phyloP scores from a whole-genome alignment of 2,113 vertebrate species.

The Alethe castanea region DNA sequence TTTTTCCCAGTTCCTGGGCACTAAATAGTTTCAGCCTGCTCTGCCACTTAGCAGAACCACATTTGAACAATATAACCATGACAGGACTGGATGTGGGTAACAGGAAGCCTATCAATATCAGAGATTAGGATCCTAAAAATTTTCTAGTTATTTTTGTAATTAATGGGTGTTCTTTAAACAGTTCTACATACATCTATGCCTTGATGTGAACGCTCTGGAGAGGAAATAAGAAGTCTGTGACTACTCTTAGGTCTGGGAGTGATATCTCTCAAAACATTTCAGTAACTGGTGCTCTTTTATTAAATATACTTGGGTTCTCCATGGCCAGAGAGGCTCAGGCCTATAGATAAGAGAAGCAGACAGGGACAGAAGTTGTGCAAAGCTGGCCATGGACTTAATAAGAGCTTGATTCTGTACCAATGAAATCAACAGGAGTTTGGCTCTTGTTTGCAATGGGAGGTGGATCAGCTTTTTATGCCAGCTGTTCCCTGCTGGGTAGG shows the following conservation, averaged over 20 bases:
- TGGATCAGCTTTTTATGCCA: slow-evolving; percentile 25
- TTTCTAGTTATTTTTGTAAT: not conserved
- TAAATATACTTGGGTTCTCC: not conserved
- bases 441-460: slow-evolving; percentile 10
- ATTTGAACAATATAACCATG: not conserved
- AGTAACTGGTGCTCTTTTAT: not conserved
- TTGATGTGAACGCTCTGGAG: not conserved
- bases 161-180: not conserved
- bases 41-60: not conserved
- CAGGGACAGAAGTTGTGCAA: not conserved
- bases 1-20: not conserved
- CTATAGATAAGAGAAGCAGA: not conserved
- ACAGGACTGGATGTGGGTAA: not conserved
- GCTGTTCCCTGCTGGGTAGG: slow-evolving; percentile 47
- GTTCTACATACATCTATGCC: not conserved
- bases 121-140: not conserved
- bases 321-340: not conserved
- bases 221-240: not conserved
- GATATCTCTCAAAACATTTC: not conserved
- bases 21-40: not conserved
- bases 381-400: slow-evolving; percentile 24
- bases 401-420: slow-evolving; percentile 38
- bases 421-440: slow-evolving; percentile 39
- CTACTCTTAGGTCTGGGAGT: not conserved
- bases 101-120: not conserved